Evolutionary conservation across 1,140 invertebrate species (phyloP), one percentile per base, ranked within the genome.

Genomic region (Drosophila teissieri): DNA sequence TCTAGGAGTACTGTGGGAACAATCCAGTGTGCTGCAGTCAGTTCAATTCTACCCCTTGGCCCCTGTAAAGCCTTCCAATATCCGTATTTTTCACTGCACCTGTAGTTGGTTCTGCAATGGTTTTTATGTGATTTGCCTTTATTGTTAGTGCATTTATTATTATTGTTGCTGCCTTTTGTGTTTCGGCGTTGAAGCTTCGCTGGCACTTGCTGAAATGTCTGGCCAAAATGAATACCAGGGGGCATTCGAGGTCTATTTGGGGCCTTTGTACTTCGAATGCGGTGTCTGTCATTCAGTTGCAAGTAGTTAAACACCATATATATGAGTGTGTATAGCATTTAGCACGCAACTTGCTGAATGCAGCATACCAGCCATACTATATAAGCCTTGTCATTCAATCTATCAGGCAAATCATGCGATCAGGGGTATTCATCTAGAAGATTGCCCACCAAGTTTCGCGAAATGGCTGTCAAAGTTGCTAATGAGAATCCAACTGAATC

Each of bases 151-250:
- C 49, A 45, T 6, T 62, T 64, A 39, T 75, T 77, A 40, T 53
- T 57, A 45, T 61, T 73, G 67, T 53, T 45, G 64, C 19, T 46
- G 73, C 49, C 78, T 79, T 88, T 86, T 85, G 82, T 85, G 69
- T 82, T 86, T 86, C 81, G 82, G 82, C 82, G 82, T 86, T 86
- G 82, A 86, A 88, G 82, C 83, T 81, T 86, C 62, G 65, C 72
- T 86, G 82, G 83, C 82, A 86, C 78, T 86, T 86, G 82, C 82
- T 86, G 83, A 86, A 86, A 86, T 76, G 79, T 88, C 78, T 86
- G 82, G 68, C 77, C 80, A 78, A 69, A 73, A 65, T 75, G 80
- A 14, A n/a, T 57, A 24, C 46, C 8, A 55, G 51, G 22, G 36
- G 17, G 15, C 44, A 15, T 42, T 31, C 44, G 52, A 39, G 27